phyloP scores from a whole-genome alignment of 2,113 vertebrate species.

The Apaloderma vittatum region DNA sequence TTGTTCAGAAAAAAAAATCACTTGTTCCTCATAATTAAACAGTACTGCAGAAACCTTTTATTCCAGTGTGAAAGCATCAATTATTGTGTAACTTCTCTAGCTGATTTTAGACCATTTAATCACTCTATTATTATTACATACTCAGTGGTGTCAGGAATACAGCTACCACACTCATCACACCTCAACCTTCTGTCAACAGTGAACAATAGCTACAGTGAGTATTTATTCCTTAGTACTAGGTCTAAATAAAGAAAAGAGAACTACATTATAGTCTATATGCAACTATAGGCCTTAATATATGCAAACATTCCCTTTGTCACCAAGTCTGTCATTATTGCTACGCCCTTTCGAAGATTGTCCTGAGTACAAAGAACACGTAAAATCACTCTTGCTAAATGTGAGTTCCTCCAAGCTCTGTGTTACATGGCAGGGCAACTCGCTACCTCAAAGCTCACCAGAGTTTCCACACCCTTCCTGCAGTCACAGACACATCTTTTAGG shows the following conservation, averaged over 20 bases:
- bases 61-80: conserved; percentile 23
- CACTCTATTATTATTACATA: background rate
- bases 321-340: too few species aligned
- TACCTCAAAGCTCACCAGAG: background rate
- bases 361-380: accelerated
- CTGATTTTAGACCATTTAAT: conserved; percentile 12
- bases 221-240: background rate
- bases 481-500: background rate
- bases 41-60: background rate
- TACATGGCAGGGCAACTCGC: accelerated
- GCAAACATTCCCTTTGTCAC: background rate
- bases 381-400: accelerated
- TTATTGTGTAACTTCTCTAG: conserved; percentile 3
- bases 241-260: background rate
- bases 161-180: background rate
- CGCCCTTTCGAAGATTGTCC: background rate
- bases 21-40: conserved; percentile 28
- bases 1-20: accelerated
- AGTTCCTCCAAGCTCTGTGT: background rate
- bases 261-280: accelerated
- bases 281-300: background rate
- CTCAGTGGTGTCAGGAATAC: background rate
- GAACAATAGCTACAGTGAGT: background rate
- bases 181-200: background rate
- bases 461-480: background rate